Evolutionary conservation across 2,113 vertebrate species (phyloP).

Genomic region (Panthera tigris): DNA sequence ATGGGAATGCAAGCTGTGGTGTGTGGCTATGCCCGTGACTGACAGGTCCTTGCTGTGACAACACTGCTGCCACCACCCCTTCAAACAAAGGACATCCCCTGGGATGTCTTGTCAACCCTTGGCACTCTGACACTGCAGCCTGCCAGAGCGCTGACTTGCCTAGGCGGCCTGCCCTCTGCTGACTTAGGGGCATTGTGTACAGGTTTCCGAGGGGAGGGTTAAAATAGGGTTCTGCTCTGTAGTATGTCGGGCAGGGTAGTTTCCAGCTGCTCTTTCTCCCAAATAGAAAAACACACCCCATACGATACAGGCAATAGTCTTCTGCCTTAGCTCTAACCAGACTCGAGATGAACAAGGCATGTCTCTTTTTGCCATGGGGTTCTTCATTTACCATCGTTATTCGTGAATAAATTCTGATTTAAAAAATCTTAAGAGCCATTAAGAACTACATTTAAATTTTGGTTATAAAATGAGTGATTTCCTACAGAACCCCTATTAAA

Average conservation of each 20-base stretch:
- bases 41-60: neutral
- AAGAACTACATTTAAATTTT: neutral
- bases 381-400: neutral
- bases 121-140: neutral
- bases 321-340: neutral
- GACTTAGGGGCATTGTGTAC: neutral
- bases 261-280: neutral
- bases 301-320: neutral
- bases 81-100: neutral
- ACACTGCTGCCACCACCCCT: neutral
- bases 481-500: neutral
- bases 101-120: neutral
- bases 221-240: neutral
- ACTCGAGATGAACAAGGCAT: neutral
- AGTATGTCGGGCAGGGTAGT: neutral
- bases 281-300: neutral
- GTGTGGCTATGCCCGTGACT: neutral
- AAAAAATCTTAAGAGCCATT: neutral
- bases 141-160: neutral
- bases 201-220: neutral
- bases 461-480: neutral
- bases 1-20: neutral
- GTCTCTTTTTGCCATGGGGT: neutral
- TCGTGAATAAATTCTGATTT: neutral
- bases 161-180: neutral